These are phyloP conservation scores for Theonella swinhoei DNA, from an alignment of 37 sponge, comb jelly and placozoan genomes.

Conservation along the genomic window DNA sequence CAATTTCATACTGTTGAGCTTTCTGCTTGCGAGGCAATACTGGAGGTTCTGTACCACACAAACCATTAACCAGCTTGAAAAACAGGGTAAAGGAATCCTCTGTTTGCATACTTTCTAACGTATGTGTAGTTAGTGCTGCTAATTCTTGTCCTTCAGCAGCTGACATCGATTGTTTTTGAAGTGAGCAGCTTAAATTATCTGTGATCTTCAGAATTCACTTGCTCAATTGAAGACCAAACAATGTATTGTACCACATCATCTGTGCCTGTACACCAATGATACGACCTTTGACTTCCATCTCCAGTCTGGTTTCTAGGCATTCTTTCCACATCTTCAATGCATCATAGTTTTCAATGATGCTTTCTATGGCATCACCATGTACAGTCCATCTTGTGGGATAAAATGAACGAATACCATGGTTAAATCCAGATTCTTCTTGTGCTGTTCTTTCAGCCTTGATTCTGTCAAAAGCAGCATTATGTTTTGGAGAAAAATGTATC, in stretches of 20 bases:
- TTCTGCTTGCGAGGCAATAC: conserved; percentile 46
- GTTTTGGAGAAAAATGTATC: conserved; percentile 68
- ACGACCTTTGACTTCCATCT: conserved; percentile 72
- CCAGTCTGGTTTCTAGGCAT: conserved; percentile 65
- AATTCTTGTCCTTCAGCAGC: conserved; percentile 51
- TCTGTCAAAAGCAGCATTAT: conserved; percentile 47
- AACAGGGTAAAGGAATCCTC: conserved; percentile 29
- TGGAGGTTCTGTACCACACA: conserved; percentile 11
- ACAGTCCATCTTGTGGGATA: conserved; percentile 67
- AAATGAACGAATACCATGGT: conserved; percentile 40
- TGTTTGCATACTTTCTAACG: conserved; percentile 39
- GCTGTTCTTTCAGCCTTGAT: conserved; percentile 45
- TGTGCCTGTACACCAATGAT: conserved; percentile 61
- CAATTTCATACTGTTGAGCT: conserved; percentile 34
- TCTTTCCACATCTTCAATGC: conserved; percentile 62
- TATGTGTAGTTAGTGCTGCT: conserved; percentile 27
- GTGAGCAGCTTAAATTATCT: conserved; percentile 65
- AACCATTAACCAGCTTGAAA: conserved; percentile 17
- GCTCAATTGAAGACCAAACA: conserved; percentile 71
- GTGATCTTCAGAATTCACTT: conserved; percentile 58
- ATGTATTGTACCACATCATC: conserved; percentile 44
- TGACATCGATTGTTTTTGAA: conserved; percentile 30
- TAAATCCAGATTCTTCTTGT: conserved; percentile 15
- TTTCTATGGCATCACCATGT: conserved; percentile 24
- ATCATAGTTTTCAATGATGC: conserved; percentile 51